These are phyloP conservation scores for Antitype chi DNA, from an alignment of 2,888 invertebrate genomes.

Conservation along the genomic window DNA sequence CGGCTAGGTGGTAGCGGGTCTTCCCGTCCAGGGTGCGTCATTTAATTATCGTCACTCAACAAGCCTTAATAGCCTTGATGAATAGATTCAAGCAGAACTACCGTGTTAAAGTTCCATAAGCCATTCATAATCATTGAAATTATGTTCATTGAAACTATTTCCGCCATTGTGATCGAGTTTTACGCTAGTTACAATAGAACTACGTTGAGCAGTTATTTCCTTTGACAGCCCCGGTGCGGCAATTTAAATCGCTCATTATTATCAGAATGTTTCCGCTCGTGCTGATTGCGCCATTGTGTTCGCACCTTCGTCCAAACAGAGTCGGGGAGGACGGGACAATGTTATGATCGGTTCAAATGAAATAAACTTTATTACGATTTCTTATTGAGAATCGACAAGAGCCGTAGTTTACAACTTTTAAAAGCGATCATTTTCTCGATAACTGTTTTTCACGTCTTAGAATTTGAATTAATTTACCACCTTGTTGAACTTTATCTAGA, in stretches of 20 bases:
- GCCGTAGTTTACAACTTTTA: neutral
- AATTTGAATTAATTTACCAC: neutral
- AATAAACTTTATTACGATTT: slow-evolving; percentile 17
- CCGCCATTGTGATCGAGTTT: slow-evolving; percentile 19
- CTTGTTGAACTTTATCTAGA: neutral
- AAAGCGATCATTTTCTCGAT: neutral
- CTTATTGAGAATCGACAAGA: slow-evolving; percentile 12
- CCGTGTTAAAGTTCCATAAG: neutral
- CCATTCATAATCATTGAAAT: slow-evolving; percentile 7
- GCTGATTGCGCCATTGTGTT: slow-evolving; percentile 66
- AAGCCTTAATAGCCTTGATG: neutral
- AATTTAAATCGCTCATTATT: slow-evolving; percentile 53
- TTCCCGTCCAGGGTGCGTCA: neutral
- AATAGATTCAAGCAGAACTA: neutral
- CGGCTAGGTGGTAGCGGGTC: no score
- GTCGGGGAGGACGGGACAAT: slow-evolving; percentile 16
- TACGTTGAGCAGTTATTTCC: slow-evolving; percentile 32
- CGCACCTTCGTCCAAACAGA: slow-evolving; percentile 38
- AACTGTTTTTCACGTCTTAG: neutral
- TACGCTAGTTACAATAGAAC: slow-evolving; percentile 22
- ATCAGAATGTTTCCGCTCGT: slow-evolving; percentile 53
- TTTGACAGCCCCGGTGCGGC: slow-evolving; percentile 34
- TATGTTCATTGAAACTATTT: slow-evolving; percentile 13
- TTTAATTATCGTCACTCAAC: neutral
- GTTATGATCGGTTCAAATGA: slow-evolving; percentile 17